phyloP scores from a whole-genome alignment of 2,888 invertebrate species.

The Escarpia spicata region DNA sequence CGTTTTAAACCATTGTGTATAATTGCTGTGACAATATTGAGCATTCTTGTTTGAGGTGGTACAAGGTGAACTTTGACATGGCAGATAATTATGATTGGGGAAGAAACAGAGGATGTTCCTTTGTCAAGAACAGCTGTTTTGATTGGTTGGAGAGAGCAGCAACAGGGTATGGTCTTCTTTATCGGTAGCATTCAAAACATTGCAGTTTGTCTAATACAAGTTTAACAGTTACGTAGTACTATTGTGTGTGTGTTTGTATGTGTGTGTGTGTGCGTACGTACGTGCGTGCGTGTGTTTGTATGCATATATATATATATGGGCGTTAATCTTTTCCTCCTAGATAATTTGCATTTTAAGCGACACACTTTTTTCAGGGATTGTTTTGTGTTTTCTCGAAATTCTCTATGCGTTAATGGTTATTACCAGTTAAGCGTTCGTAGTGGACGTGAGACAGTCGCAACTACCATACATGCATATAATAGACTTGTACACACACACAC shows the following conservation, averaged over 20 bases:
- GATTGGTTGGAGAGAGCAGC: neutral
- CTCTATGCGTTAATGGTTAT: too few species aligned
- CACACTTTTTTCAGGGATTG: too few species aligned
- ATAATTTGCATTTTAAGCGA: too few species aligned
- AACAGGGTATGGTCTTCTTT: neutral
- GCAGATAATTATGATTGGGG: neutral
- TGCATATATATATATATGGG: neutral
- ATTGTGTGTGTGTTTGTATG: neutral
- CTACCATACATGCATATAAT: too few species aligned
- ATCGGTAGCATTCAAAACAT: too few species aligned
- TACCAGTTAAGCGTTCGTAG: too few species aligned
- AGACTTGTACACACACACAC: neutral
- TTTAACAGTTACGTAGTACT: neutral
- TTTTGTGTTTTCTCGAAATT: too few species aligned
- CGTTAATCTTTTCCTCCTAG: too few species aligned
- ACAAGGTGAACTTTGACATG: neutral
- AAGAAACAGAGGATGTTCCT: neutral
- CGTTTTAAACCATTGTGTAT: neutral
- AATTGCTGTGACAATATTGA: neutral
- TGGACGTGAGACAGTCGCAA: too few species aligned
- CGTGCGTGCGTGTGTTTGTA: too few species aligned
- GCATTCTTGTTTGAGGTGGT: slow-evolving; percentile 1
- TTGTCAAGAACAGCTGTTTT: neutral
- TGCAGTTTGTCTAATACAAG: too few species aligned
- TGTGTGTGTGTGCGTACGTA: too few species aligned